phyloP scores from a whole-genome alignment of 64 coral and sea anemone genomes.

The Montipora sp. region DNA sequence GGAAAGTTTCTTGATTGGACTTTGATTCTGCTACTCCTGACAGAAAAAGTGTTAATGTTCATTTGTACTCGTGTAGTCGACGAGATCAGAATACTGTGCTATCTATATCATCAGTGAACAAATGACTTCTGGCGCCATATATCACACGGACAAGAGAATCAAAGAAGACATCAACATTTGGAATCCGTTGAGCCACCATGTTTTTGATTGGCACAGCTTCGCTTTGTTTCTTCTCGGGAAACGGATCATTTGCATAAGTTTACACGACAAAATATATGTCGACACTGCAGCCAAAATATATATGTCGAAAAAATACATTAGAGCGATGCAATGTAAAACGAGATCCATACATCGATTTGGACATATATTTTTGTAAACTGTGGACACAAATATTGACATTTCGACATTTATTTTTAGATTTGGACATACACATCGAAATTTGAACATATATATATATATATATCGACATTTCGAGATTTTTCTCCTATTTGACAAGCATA shows the following conservation, averaged over 20 bases:
- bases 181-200: not conserved
- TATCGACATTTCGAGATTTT: not conserved
- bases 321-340: not conserved
- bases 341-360: not conserved
- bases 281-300: not conserved
- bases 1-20: not conserved
- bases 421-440: not conserved
- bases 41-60: conserved; percentile 15
- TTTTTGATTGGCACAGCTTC: not conserved
- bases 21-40: conserved; percentile 9
- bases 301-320: not conserved
- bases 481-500: not conserved
- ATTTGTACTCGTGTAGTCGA: conserved; percentile 11
- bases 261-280: not conserved
- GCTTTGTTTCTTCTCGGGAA: not conserved
- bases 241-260: not conserved
- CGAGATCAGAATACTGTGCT: conserved; percentile 11
- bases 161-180: conserved; percentile 2
- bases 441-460: not conserved
- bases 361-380: not conserved
- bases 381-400: conserved; percentile 1
- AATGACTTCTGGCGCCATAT: conserved; percentile 2
- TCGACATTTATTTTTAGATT: not conserved
- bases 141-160: conserved; percentile 10
- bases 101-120: not conserved